phyloP scores from a whole-genome alignment of 2,888 invertebrate genomes.

The Heliconius charithonia region DNA sequence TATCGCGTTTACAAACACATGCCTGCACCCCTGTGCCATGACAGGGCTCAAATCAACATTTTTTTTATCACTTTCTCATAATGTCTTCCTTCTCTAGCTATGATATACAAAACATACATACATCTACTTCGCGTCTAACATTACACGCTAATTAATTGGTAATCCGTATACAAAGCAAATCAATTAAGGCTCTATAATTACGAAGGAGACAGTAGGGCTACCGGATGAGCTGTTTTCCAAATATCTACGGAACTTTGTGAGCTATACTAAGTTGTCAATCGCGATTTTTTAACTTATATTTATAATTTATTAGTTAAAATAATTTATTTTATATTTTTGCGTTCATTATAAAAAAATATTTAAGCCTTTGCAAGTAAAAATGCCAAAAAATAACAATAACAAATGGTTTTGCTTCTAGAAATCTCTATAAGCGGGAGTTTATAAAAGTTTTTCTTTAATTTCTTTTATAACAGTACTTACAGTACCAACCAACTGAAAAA shows the following conservation, averaged over 20 bases:
- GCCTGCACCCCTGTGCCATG: too few relatives aligned
- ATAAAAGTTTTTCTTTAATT: too few relatives aligned
- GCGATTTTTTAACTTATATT: not conserved
- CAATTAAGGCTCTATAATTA: conserved; percentile 77
- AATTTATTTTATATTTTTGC: not conserved
- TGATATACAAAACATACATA: conserved; percentile 2
- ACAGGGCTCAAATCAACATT: too few relatives aligned
- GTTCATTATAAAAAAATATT: too few relatives aligned
- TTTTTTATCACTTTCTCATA: not conserved
- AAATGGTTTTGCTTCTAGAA: too few relatives aligned
- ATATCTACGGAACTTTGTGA: conserved; percentile 8
- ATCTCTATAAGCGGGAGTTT: too few relatives aligned
- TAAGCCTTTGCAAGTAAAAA: too few relatives aligned
- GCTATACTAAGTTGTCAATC: not conserved
- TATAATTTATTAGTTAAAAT: not conserved
- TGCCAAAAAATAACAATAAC: too few relatives aligned
- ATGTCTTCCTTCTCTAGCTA: not conserved
- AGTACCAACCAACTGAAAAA: not conserved
- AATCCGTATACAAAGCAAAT: conserved; percentile 80
- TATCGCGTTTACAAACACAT: too few relatives aligned
- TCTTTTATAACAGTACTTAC: too few relatives aligned
- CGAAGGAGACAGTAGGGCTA: conserved; percentile 56
- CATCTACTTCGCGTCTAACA: conserved; percentile 59
- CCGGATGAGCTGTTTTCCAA: conserved; percentile 30
- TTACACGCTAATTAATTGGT: conserved; percentile 76